Conservation (phyloP, 1,140 invertebrate genomes). For the Luehdorfia chinensis region DNA sequence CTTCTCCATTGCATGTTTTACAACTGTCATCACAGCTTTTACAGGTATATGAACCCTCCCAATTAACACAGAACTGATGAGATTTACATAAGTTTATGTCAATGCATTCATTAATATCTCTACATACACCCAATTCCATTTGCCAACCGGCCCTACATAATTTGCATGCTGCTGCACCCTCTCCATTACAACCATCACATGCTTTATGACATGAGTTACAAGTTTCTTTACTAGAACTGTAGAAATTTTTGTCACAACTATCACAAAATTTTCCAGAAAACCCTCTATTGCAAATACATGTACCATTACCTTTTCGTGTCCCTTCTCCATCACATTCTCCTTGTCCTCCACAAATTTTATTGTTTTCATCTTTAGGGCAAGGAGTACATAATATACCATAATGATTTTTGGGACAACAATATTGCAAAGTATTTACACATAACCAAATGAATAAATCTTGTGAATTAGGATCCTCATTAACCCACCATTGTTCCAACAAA, state of each 20-base stretch:
- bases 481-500: slow-evolving; percentile 94
- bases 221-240: slow-evolving; percentile 81
- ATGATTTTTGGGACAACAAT: slow-evolving; percentile 92
- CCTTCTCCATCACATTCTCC: slow-evolving; percentile 97
- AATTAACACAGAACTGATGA: slow-evolving; percentile 95
- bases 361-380: slow-evolving; percentile 87
- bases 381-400: slow-evolving; percentile 89
- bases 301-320: slow-evolving; percentile 94
- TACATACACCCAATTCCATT: slow-evolving; percentile 86
- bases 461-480: slow-evolving; percentile 81
- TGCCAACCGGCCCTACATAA: slow-evolving; percentile 91
- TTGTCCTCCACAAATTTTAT: slow-evolving; percentile 88
- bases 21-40: slow-evolving; percentile 88
- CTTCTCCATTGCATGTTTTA: slow-evolving; percentile 89
- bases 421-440: slow-evolving; percentile 88
- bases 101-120: slow-evolving; percentile 95
- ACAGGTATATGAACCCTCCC: slow-evolving; percentile 92
- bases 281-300: slow-evolving; percentile 91
- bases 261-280: slow-evolving; percentile 90
- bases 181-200: slow-evolving; percentile 89
- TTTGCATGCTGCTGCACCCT: slow-evolving; percentile 87
- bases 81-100: slow-evolving; percentile 80
- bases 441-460: slow-evolving; percentile 86
- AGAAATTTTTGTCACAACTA: slow-evolving; percentile 88
- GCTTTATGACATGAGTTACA: slow-evolving; percentile 91